Base-by-base conservation (phyloP, 1,140 invertebrate species). In the Ectropis grisescens region DNA sequence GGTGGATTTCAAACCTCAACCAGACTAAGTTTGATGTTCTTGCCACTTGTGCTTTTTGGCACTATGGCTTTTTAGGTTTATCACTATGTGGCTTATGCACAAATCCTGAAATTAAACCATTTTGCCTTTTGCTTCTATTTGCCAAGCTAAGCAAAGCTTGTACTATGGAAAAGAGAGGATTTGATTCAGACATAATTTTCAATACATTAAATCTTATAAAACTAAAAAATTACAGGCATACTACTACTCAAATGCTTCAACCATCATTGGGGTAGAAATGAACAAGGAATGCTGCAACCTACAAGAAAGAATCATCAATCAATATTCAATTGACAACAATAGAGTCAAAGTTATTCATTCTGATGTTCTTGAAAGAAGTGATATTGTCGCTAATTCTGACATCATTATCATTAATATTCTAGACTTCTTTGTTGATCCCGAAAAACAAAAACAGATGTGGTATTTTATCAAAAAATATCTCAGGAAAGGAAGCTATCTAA, bases 241-340 rank as follows among this genome's bases (percentile, higher is more conserved):
- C 53, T 74, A 86, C 41, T 88, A 86, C 29, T 86, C 87, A 14
- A 85, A 85, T 60, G 84, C 85, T 13, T 56, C 64, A 19, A 81
- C 71, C 47, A 88, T 92, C 31, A 82, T 89, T 44, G 90, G 90
- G 5, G 82, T 92, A 16, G 90, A 92, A 83, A 87, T 91, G 52
- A 91, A 90, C 52, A 69, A 85, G 52, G 87, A 89, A 39, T 86
- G 88, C 16, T 89, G 86, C 64, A 62, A 86, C 24, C 47, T 91
- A 5, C 89, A 91, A 62, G 70, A 84, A 29, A 80, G 83, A 10
- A 85, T 89, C 12, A 71, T 90, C 24, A 47, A 70, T 2, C 84
- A 89, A 64, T 87, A 85, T 47, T 70, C 82, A 27, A 72, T 87
- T 71, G 54, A 85, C 14, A 67, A 13, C n/a, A 58, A 87, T 33